Evolutionary conservation across 2,113 vertebrate genomes (phyloP), one percentile per base, ranked within the genome.

Genomic region (Malurus cyaneus): DNA sequence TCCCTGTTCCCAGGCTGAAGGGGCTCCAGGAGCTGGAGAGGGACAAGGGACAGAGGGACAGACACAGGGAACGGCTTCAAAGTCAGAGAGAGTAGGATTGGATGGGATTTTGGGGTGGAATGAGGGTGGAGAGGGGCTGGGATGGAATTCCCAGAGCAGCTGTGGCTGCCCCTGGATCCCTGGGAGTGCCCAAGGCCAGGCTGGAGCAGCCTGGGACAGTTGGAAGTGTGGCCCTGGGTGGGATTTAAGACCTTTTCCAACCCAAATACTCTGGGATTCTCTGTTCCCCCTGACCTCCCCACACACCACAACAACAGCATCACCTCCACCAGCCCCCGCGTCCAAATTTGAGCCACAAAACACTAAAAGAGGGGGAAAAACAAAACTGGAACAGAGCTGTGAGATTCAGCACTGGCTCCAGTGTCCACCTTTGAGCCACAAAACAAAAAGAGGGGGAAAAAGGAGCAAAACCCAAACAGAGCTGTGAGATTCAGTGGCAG

Each of bases 191-290:
- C 53, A 18, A 20, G 32, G 31, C 20, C 26, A 44, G 14, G 26
- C 0, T 73, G 52, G 69, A 53, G 28, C 46, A 17, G 0, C 8
- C 60, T 60, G 39, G 34, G 26, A 18, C 1, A 7, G 28, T 20
- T 13, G 61, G 1, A 81, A 13, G 6, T 46, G n/a, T 49, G 47
- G 47, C 12, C 21, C 21, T 49, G 47, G 47, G 23, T 49, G 11
- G 11, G 47, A 23, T 49, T 23, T 6, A 49, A 46, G 44, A 19
- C 12, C 12, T 6, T 24, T 34, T 8, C 46, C 46, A 36, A 69
- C 24, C 65, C 65, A 49, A 34, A 17, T 46, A 34, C 26, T 26
- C 49, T 14, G 7, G 24, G 49, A 52, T 52, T 26, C 25, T 52
- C 46, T 46, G 39, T 39, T 39, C 39, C 5, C 36, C 39, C 39